Base-by-base conservation (phyloP, 2,113 vertebrate species). In the Ellobius talpinus region DNA sequence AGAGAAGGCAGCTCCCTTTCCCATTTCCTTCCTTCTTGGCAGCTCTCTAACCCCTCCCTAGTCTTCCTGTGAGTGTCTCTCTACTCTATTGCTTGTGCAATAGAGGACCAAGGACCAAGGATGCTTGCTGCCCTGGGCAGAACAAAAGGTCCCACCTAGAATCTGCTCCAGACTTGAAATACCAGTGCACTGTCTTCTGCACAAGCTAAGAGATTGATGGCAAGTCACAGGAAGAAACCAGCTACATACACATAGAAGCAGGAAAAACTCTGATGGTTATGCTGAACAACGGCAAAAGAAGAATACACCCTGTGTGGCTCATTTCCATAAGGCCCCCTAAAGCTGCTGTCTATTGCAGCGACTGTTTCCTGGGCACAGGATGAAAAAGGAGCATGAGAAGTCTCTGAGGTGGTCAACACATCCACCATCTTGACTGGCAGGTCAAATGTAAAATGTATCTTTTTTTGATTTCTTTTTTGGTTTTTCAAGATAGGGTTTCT, bases 101-200 rank as follows among this genome's bases (percentile, higher is more conserved):
- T n/a, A n/a, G n/a, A n/a, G n/a, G n/a, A n/a, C n/a, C n/a, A n/a
- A n/a, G 42, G 68, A 87, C 14, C 10, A 65, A 19, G 3, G 66
- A 39, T 4, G 55, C 61, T 19, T 4, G 55, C 66, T 19, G 14
- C 33, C 23, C 73, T 26, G 26, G 68, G 55, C 2, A 55, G 4
- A 31, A 6, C 39, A 72, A 0, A 31, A 45, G 26, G 45, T 5
- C 4, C 7, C 45, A 31, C 24, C n/a, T 12, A 29, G 39, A 90
- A 31, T n/a, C 68, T 23, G 42, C 3, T 73, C 36, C 74, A 2
- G 2, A 61, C 36, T 61, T 72, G 36, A 55, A 82, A 50, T 12
- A 81, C 4, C 4, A 7, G 47, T 63, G 0, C 0, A 3, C 0
- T 55, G 68, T 68, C 8, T 11, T 1, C 0, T 55, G 47, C 39